Percentiles rank a stretch among this genome's conserved stretches.
These are phyloP conservation scores for Lepidocyrtinus sp. DNA, from an alignment of 2,888 invertebrate species.

Conservation along the genomic window DNA sequence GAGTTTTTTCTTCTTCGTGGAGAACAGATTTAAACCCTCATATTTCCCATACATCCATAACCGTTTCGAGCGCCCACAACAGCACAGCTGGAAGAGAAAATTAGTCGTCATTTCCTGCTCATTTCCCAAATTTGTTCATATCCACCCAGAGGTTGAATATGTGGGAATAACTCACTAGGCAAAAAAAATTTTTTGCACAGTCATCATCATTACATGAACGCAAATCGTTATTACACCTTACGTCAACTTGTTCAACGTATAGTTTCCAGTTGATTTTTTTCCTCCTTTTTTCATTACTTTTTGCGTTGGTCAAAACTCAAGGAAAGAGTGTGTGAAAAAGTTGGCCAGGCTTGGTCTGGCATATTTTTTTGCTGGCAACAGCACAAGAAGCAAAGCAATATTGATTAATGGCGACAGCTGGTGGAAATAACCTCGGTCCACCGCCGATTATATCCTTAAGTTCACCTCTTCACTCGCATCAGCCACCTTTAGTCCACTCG, in stretches of 20 bases:
- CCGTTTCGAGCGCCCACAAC: neutral
- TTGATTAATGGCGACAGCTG: conserved; percentile 58
- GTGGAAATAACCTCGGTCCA: conserved; percentile 54
- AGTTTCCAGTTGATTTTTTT: neutral
- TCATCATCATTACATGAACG: conserved; percentile 21
- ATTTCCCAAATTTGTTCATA: conserved; percentile 15
- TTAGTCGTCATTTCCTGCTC: conserved; percentile 50
- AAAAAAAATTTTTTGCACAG: neutral
- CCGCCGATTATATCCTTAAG: conserved; percentile 50
- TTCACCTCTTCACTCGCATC: conserved; percentile 41
- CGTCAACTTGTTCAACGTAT: neutral
- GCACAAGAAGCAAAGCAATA: conserved; percentile 21
- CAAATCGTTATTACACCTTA: neutral
- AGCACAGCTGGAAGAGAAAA: conserved; percentile 43
- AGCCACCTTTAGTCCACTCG: conserved; percentile 28
- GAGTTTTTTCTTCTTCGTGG: neutral
- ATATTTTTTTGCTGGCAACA: conserved; percentile 41
- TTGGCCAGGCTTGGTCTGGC: conserved; percentile 24
- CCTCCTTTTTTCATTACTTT: neutral
- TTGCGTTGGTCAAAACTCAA: neutral
- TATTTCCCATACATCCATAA: neutral
- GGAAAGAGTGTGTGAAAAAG: conserved; percentile 6
- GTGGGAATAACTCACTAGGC: too few relatives aligned
- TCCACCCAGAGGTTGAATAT: neutral
- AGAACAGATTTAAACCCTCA: neutral